Conservation (phyloP, 2,797 vertebrate species). For the Prionace glauca region DNA sequence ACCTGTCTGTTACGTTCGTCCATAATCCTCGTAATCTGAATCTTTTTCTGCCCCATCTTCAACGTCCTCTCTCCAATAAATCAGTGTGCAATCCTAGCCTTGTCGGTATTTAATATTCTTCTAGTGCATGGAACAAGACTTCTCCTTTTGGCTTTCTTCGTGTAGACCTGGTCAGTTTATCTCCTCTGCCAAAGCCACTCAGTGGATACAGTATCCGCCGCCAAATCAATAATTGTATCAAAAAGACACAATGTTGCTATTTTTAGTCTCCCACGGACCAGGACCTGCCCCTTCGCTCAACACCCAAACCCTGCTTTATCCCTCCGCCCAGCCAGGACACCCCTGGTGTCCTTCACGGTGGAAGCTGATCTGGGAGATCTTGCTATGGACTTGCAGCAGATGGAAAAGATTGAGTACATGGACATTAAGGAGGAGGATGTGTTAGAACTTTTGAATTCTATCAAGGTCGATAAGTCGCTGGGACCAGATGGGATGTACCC, state of each 20-base stretch:
- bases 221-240: conserved; percentile 33
- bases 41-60: conserved; percentile 99
- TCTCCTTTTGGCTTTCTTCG: conserved; percentile 53
- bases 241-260: conserved; percentile 66
- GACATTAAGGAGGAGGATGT: too few species aligned
- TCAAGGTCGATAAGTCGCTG: too few species aligned
- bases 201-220: conserved; percentile 36
- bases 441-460: too few species aligned
- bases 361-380: too few species aligned
- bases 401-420: too few species aligned
- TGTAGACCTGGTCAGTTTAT: conserved; percentile 46
- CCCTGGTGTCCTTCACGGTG: too few species aligned
- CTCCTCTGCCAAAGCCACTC: conserved; percentile 57
- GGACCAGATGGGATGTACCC: too few species aligned
- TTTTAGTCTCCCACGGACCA: conserved; percentile 53
- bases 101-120: conserved; percentile 67
- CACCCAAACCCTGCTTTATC: background rate
- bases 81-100: conserved; percentile 69
- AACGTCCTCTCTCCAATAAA: conserved; percentile 65
- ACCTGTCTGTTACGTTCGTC: conserved; percentile 99
- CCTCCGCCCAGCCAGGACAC: background rate
- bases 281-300: conserved; percentile 15
- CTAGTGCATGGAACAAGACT: conserved; percentile 85
- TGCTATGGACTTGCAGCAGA: too few species aligned
- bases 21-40: conserved; percentile 99